Percentiles rank a stretch among this genome's conserved stretches.
Evolutionary conservation across 2,113 vertebrate genomes (phyloP).

Genomic region (Elephas maximus): DNA sequence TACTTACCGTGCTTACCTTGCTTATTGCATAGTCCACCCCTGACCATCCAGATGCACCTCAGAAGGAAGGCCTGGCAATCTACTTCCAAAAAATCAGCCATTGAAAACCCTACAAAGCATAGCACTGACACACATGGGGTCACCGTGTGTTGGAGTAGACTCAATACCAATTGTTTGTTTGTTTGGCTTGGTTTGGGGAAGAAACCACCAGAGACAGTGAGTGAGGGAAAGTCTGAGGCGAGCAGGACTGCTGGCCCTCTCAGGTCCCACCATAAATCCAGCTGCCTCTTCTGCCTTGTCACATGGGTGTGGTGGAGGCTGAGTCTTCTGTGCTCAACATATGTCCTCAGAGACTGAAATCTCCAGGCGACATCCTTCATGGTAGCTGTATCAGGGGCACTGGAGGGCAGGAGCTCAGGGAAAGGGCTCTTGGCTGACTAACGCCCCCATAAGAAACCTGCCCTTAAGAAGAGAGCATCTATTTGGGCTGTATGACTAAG

Average conservation of each 20-base stretch:
- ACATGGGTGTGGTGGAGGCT: not conserved
- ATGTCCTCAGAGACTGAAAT: not conserved
- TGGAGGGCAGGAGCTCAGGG: not conserved
- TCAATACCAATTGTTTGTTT: too few relatives aligned
- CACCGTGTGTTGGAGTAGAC: too few relatives aligned
- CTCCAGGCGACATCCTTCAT: not conserved
- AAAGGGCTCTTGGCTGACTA: not conserved
- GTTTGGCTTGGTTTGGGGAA: too few relatives aligned
- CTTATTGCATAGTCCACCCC: too few relatives aligned
- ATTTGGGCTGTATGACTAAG: conserved; percentile 72
- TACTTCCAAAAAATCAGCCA: not conserved
- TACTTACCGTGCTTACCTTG: too few relatives aligned
- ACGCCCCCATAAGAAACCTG: not conserved
- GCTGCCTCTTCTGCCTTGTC: not conserved
- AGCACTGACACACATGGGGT: not conserved
- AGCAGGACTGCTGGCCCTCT: not conserved
- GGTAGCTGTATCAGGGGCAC: not conserved
- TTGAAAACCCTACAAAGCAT: too few relatives aligned
- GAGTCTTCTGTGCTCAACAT: not conserved
- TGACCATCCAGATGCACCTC: too few relatives aligned
- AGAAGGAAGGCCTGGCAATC: not conserved
- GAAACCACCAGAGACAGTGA: not conserved
- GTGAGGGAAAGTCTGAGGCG: not conserved
- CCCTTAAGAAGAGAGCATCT: conserved; percentile 58
- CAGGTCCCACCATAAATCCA: not conserved